Conservation (phyloP, 2,797 vertebrate species). For the Danio tinwini region DNA sequence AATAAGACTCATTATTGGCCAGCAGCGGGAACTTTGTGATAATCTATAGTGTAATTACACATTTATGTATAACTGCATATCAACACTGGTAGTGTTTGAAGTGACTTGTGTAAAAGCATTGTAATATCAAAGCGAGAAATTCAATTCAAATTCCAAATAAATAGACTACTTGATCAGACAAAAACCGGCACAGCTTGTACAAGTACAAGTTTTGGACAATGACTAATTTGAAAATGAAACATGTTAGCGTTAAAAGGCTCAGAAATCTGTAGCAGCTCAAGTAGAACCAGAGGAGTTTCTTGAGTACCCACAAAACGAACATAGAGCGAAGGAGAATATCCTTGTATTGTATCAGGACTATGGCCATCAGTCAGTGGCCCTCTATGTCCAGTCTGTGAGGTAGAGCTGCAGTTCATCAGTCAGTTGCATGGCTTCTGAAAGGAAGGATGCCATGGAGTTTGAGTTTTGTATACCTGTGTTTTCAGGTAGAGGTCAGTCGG, state of each 20-base stretch:
- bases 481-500: neutral
- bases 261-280: conserved; percentile 5
- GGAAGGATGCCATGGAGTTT: neutral
- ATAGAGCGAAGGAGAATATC: neutral
- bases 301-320: conserved; percentile 7
- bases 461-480: neutral
- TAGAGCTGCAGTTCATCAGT: conserved; percentile 40
- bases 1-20: neutral
- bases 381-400: conserved; percentile 47
- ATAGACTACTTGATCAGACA: conserved; percentile 66
- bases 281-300: neutral
- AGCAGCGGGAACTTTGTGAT: neutral
- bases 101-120: neutral
- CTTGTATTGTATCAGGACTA: neutral
- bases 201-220: neutral
- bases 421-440: conserved; percentile 7
- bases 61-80: neutral
- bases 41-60: conserved; percentile 2
- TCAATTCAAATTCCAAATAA: conserved; percentile 69
- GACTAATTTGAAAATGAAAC: neutral
- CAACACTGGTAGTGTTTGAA: conserved; percentile 6
- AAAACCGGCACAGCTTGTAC: conserved; percentile 35
- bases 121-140: neutral
- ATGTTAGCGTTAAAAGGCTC: conserved; percentile 4
- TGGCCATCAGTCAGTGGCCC: conserved; percentile 1